Evolutionary conservation across 2,888 invertebrate genomes (phyloP).

Genomic region (Acanthosepion lycidas): DNA sequence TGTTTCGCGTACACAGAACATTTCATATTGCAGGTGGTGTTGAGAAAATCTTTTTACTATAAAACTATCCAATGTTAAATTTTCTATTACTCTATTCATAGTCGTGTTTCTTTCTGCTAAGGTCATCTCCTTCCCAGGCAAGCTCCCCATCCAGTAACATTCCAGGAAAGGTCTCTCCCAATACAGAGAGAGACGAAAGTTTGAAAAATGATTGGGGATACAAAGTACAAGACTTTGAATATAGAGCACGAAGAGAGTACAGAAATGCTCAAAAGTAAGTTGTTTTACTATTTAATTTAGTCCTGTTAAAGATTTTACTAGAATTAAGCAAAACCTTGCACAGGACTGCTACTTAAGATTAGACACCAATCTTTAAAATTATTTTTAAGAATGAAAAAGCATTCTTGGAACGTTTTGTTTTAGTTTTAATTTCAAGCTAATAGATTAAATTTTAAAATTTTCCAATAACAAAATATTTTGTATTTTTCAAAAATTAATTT

Average conservation of each 20-base stretch:
- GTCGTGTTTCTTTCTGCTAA: neutral
- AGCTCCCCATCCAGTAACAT: neutral
- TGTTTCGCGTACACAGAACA: too few species aligned
- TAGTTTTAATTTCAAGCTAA: too few species aligned
- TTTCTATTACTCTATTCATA: neutral
- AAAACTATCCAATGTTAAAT: too few species aligned
- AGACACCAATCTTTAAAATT: too few species aligned
- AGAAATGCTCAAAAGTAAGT: slow-evolving; percentile 48
- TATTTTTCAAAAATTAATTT: too few species aligned
- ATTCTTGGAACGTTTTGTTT: too few species aligned
- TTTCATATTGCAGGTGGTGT: too few species aligned
- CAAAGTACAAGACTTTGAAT: slow-evolving; percentile 49
- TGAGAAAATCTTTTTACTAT: too few species aligned
- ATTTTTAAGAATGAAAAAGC: too few species aligned
- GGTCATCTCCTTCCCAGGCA: slow-evolving; percentile 13
- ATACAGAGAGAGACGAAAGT: neutral
- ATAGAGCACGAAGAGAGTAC: slow-evolving; percentile 39
- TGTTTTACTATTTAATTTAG: neutral
- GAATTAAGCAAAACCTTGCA: neutral
- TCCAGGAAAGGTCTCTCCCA: neutral
- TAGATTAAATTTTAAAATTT: too few species aligned
- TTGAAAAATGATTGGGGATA: slow-evolving; percentile 41
- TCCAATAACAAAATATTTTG: too few species aligned
- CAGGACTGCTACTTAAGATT: neutral
- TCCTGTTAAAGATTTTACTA: neutral